Evolutionary conservation across 2,888 invertebrate species (phyloP).

Genomic region (Limnephilus rhombicus): DNA sequence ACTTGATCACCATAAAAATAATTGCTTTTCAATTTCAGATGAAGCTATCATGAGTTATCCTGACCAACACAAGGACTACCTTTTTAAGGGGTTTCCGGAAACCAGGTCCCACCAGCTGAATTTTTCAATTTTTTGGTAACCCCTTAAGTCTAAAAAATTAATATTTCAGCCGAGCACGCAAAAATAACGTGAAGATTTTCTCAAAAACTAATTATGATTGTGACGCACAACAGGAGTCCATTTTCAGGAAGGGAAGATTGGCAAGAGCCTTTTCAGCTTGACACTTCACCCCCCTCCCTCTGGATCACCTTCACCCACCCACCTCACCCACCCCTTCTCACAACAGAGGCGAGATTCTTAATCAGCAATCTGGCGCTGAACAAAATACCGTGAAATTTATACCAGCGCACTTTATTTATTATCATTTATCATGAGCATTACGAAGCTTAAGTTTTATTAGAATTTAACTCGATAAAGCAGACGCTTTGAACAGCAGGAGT

Average conservation of each 20-base stretch:
- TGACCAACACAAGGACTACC: no score
- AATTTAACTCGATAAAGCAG: not conserved
- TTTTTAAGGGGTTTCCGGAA: no score
- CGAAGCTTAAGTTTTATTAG: not conserved
- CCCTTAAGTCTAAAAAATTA: no score
- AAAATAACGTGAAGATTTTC: not conserved
- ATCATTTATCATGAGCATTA: not conserved
- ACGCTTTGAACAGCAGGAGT: not conserved
- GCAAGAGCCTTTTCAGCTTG: not conserved
- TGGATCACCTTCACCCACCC: not conserved
- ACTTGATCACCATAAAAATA: no score
- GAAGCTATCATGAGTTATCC: no score
- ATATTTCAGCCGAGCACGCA: not conserved
- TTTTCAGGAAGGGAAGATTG: slow-evolving; percentile 1
- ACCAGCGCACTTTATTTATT: not conserved
- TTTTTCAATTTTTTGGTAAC: no score
- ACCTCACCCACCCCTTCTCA: not conserved
- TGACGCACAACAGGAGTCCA: not conserved
- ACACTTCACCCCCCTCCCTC: not conserved
- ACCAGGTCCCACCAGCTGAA: no score
- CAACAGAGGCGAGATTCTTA: slow-evolving; percentile 11
- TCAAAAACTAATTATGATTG: slow-evolving; percentile 23
- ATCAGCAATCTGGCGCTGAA: slow-evolving; percentile 3
- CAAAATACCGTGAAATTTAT: slow-evolving; percentile 26
- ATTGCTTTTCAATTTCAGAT: no score